Percentiles rank a stretch among this genome's conserved stretches.
These are phyloP conservation scores for Spodoptera littoralis DNA, from an alignment of 2,888 invertebrate genomes.

Conservation along the genomic window DNA sequence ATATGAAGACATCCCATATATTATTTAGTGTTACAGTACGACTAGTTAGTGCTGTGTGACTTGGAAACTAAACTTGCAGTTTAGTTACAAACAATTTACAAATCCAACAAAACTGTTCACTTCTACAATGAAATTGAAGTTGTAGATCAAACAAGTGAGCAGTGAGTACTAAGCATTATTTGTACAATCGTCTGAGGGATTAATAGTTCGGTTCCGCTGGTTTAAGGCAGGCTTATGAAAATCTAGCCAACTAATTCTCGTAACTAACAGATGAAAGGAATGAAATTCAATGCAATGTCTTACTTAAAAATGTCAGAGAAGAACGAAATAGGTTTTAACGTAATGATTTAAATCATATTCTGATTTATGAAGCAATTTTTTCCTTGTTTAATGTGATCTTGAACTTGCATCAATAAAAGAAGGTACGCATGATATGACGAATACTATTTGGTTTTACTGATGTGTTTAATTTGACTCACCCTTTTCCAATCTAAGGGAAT, in stretches of 20 bases:
- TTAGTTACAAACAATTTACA: slow-evolving; percentile 32
- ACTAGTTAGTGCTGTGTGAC: slow-evolving; percentile 18
- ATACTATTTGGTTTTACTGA: no score
- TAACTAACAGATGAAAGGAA: neutral
- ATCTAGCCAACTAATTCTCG: neutral
- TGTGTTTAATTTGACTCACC: no score
- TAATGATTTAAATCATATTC: neutral
- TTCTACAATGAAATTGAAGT: slow-evolving; percentile 32
- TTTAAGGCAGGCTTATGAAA: neutral
- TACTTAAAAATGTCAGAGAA: neutral
- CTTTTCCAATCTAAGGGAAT: no score
- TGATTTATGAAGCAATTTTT: no score
- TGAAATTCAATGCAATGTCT: neutral
- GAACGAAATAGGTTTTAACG: neutral
- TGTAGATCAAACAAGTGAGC: slow-evolving; percentile 26
- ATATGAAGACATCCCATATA: no score
- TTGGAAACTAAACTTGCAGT: slow-evolving; percentile 24
- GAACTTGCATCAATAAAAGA: no score
- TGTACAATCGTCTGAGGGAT: slow-evolving; percentile 2
- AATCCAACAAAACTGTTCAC: slow-evolving; percentile 39
- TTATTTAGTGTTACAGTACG: no score
- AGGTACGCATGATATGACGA: no score
- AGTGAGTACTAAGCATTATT: slow-evolving; percentile 16
- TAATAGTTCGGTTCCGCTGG: slow-evolving; percentile 4
- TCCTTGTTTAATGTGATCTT: no score